phyloP scores from a whole-genome alignment of 2,888 invertebrate species.

The Tetranychus truncatus region DNA sequence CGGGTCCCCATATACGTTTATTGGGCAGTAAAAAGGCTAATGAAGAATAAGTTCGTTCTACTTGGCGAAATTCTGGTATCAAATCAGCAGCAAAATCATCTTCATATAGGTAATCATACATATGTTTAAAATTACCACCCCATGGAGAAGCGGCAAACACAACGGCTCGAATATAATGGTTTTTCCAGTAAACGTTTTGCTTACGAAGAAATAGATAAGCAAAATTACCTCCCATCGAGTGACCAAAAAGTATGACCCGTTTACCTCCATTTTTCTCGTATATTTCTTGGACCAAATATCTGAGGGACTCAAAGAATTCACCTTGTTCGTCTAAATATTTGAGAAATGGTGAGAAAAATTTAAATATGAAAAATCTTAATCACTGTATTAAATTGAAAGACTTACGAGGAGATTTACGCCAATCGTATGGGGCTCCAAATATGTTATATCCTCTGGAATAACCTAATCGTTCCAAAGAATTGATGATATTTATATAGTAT shows the following conservation, averaged over 20 bases:
- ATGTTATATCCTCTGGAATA: conserved; percentile 5
- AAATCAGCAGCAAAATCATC: conserved; percentile 12
- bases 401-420: conserved; percentile 13
- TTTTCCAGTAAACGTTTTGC: conserved; percentile 10
- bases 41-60: conserved; percentile 11
- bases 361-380: neutral
- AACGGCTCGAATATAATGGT: neutral
- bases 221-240: conserved; percentile 14
- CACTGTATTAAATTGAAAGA: neutral
- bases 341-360: no score
- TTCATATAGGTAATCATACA: conserved; percentile 8
- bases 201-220: conserved; percentile 9
- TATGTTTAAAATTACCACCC: conserved; percentile 14
- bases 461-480: conserved; percentile 3
- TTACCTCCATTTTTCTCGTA: conserved; percentile 4
- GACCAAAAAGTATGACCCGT: conserved; percentile 9
- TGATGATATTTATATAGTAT: conserved; percentile 9
- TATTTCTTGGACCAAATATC: neutral
- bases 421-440: conserved; percentile 11
- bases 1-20: neutral
- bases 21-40: conserved; percentile 10
- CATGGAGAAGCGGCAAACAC: conserved; percentile 6
- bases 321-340: conserved; percentile 6
- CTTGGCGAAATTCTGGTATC: neutral
- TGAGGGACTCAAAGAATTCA: neutral